Evolutionary conservation across 2,888 invertebrate species (phyloP), one percentile per base, ranked within the genome.

Genomic region (Bursaphelenchus okinawaensis): DNA sequence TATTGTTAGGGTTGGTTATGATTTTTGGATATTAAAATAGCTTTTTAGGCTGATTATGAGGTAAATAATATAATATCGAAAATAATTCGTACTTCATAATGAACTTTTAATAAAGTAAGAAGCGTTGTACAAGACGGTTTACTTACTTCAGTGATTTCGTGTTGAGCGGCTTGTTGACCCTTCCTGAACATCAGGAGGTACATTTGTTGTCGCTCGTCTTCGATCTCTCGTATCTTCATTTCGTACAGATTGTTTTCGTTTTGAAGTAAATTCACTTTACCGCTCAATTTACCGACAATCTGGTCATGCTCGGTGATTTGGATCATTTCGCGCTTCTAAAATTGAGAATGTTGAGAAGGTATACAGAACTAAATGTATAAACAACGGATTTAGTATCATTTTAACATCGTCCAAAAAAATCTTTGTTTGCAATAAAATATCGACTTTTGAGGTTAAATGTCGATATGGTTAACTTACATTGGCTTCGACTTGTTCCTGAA

Each of bases 161-260:
- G 69, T 22, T 66, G 64, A 1, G 79, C 82, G 7, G 82, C 77
- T 64, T 83, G 78, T 64, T 82, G 82, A 0, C 81, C 82, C 68
- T 82, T 82, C 58, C 79, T 74, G 75, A 82, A 82, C 81, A 82
- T 81, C 7, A 79, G 71, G 52, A 80, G 60, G 61, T 82, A 80
- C 80, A 82, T 82, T 50, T 82, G 75, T 51, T 73, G 74, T 9
- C 73, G 71, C 56, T 82, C 80, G 54, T 75, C 72, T 55, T 82
- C 82, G 55, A 79, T 71, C 24, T 78, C 78, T 7, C 68, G 62
- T 27, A 82, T 67, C 64, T 80, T 79, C 59, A 77, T 73, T 65
- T 80, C 81, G 62, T 81, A 81, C 75, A 81, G 70, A 50, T 74
- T 75, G 52, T 71, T 77, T 66, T 80, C 76, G 52, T 69, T 62